Conservation (phyloP, 2,797 vertebrate species). For the Gobio occitaniae region DNA sequence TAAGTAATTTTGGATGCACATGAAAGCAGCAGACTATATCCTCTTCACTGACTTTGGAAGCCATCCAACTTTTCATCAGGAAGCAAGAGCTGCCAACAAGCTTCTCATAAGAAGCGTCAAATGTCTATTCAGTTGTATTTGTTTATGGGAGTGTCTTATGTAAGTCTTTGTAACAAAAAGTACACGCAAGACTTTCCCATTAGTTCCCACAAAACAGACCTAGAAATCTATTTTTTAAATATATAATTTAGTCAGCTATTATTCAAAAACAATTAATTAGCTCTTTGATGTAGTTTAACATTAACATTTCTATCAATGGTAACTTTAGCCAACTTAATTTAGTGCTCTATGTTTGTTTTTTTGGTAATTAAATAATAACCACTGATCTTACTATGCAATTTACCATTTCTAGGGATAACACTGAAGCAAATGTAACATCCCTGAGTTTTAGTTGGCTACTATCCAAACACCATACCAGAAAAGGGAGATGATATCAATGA, state of each 20-base stretch:
- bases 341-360: neutral
- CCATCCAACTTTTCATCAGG: neutral
- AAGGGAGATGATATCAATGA: neutral
- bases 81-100: slow-evolving; percentile 6
- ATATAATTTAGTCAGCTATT: neutral
- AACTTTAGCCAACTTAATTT: neutral
- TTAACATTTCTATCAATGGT: neutral
- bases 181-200: neutral
- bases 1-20: neutral
- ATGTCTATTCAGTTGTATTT: neutral
- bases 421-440: neutral
- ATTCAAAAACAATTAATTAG: neutral
- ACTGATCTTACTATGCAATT: neutral
- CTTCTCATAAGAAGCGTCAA: neutral
- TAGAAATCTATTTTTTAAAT: no score
- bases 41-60: neutral
- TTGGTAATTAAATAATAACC: neutral
- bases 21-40: neutral
- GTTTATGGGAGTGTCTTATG: neutral
- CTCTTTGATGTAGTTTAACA: neutral
- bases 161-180: neutral
- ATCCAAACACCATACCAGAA: neutral
- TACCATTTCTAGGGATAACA: neutral
- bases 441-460: neutral
- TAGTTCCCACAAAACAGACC: neutral